Conservation (phyloP, 2,113 vertebrate genomes). For the Laticauda laticaudata region DNA sequence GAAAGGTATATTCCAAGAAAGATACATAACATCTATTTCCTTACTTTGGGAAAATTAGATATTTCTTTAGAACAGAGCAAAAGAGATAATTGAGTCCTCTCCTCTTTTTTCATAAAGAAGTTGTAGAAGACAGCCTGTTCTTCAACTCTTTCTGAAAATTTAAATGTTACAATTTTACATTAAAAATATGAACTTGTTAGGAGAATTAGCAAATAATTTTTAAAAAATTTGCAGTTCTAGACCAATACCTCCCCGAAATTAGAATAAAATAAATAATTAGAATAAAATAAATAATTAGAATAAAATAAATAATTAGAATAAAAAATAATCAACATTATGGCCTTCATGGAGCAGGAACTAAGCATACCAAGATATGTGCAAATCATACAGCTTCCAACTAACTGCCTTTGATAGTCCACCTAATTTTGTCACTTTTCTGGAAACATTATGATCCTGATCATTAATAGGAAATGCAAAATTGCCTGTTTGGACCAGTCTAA, state of each 20-base stretch:
- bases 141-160: neutral
- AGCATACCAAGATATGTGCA: neutral
- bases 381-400: neutral
- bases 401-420: neutral
- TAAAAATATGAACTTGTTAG: neutral
- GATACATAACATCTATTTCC: neutral
- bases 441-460: neutral
- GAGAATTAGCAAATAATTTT: neutral
- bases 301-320: neutral
- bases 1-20: neutral
- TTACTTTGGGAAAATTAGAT: neutral
- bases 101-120: neutral
- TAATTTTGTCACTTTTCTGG: neutral
- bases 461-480: neutral
- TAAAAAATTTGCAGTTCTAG: neutral
- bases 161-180: neutral
- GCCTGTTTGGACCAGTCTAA: neutral
- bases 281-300: too few relatives aligned
- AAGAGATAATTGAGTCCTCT: neutral
- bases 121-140: neutral
- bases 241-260: neutral
- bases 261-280: neutral
- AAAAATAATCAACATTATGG: neutral
- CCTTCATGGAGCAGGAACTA: neutral
- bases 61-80: neutral